phyloP scores from a whole-genome alignment of 2,888 invertebrate genomes.

The Volucella zonaria region DNA sequence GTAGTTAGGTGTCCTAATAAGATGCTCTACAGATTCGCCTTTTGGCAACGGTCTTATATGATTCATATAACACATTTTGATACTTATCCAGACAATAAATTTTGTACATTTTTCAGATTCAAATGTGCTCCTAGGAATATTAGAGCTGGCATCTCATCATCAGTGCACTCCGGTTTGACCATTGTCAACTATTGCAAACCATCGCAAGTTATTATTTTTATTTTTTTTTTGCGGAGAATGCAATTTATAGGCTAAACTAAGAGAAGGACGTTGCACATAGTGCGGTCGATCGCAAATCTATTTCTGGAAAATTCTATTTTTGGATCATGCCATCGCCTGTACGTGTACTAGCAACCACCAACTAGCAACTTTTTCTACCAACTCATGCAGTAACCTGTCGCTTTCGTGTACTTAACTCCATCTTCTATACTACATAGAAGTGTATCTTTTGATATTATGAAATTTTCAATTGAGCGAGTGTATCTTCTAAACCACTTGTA shows the following conservation, averaged over 20 bases:
- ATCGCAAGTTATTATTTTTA: not conserved
- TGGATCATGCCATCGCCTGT: conserved; percentile 43
- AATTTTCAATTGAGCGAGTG: conserved; percentile 48
- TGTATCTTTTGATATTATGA: conserved; percentile 47
- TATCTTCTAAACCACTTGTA: conserved; percentile 38
- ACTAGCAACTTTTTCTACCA: not conserved
- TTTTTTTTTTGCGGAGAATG: not conserved
- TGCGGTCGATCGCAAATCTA: conserved; percentile 57
- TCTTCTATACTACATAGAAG: conserved; percentile 1
- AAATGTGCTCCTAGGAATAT: conserved; percentile 28
- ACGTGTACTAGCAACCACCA: conserved; percentile 22
- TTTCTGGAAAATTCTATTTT: conserved; percentile 72
- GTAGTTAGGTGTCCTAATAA: no score
- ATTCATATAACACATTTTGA: not conserved
- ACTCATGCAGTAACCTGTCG: conserved; percentile 23
- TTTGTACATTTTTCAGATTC: not conserved
- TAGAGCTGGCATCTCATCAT: not conserved
- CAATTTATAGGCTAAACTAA: conserved; percentile 38
- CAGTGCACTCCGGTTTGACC: conserved; percentile 14
- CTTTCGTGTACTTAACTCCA: conserved; percentile 15
- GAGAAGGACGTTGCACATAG: conserved; percentile 39
- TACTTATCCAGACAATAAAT: not conserved
- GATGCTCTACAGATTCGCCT: no score
- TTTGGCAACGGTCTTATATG: no score
- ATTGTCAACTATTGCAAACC: conserved; percentile 3